Evolutionary conservation across 2,888 invertebrate species (phyloP).

Genomic region (Myopa testacea): DNA sequence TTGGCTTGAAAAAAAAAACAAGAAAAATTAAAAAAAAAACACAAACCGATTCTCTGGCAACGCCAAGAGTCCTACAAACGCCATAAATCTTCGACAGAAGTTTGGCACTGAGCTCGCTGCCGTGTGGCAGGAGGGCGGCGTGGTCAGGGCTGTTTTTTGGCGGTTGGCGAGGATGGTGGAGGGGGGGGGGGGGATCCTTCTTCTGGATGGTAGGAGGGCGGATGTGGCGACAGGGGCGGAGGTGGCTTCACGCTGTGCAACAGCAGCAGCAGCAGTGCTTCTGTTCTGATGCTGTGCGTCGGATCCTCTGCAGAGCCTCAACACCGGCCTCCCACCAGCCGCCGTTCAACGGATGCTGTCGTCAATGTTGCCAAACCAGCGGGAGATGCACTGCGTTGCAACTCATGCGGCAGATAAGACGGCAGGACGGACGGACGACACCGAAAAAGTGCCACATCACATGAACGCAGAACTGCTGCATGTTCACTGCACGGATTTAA

Average conservation of each 20-base stretch:
- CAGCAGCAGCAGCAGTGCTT: neutral
- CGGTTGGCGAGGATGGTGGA: neutral
- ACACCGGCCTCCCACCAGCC: neutral
- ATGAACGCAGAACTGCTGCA: constrained; percentile 4
- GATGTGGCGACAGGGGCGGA: neutral
- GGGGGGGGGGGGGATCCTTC: constrained; percentile 9
- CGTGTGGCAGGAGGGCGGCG: neutral
- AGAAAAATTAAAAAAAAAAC: neutral
- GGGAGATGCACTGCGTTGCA: constrained; percentile 35
- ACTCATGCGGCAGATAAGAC: constrained; percentile 32
- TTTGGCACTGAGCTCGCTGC: constrained; percentile 32
- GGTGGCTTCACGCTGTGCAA: constrained; percentile 49
- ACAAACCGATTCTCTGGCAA: constrained; percentile 36
- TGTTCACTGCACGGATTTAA: constrained; percentile 37
- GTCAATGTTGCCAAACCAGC: constrained; percentile 44
- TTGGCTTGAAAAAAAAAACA: constrained; percentile 17
- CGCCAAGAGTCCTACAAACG: constrained; percentile 51
- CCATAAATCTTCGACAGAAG: constrained; percentile 55
- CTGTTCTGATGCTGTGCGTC: constrained; percentile 2
- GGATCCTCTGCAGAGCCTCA: constrained; percentile 1
- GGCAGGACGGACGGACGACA: neutral
- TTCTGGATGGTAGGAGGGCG: neutral
- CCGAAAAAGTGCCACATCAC: constrained; percentile 39
- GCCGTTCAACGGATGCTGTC: constrained; percentile 42
- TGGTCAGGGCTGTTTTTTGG: constrained; percentile 7